phyloP scores from a whole-genome alignment of 2,888 invertebrate species.

The Perizoma affinitatum region DNA sequence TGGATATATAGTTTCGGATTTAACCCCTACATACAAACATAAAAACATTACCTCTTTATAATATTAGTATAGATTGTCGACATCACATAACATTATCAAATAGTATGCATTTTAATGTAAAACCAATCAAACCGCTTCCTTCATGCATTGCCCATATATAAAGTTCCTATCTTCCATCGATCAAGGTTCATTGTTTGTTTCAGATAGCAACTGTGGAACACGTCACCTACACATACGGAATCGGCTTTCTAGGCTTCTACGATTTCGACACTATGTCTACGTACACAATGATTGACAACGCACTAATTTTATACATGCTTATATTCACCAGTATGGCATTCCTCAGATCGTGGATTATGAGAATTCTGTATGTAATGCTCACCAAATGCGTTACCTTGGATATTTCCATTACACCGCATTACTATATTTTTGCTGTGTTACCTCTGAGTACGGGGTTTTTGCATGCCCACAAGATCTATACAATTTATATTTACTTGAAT shows the following conservation, averaged over 20 bases:
- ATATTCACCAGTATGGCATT: constrained; percentile 53
- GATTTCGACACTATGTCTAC: constrained; percentile 64
- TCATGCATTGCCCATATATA: too few relatives aligned
- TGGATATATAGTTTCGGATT: too few relatives aligned
- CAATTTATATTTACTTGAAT: constrained; percentile 59
- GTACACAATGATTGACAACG: constrained; percentile 64
- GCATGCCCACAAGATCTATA: constrained; percentile 54
- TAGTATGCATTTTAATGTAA: too few relatives aligned
- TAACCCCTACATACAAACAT: too few relatives aligned
- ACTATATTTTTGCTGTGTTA: constrained; percentile 58
- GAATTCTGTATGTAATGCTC: constrained; percentile 50
- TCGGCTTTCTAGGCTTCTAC: constrained; percentile 64
- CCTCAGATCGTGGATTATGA: constrained; percentile 58
- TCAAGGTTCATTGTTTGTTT: constrained; percentile 42
- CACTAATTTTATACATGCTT: constrained; percentile 58
- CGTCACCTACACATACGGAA: constrained; percentile 54
- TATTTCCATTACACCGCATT: constrained; percentile 46
- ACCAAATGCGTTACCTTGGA: constrained; percentile 51
- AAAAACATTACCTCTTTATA: too few relatives aligned
- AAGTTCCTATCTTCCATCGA: background rate
- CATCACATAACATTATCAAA: too few relatives aligned
- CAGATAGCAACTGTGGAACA: constrained; percentile 53
- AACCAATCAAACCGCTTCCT: too few relatives aligned
- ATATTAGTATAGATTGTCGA: too few relatives aligned
- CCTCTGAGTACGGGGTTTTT: constrained; percentile 64